A percentile compares a stretch with the other conserved stretches of the same genome.
Conservation (phyloP, 92 coral and sea anemone species). For the Actinernus sp. region DNA sequence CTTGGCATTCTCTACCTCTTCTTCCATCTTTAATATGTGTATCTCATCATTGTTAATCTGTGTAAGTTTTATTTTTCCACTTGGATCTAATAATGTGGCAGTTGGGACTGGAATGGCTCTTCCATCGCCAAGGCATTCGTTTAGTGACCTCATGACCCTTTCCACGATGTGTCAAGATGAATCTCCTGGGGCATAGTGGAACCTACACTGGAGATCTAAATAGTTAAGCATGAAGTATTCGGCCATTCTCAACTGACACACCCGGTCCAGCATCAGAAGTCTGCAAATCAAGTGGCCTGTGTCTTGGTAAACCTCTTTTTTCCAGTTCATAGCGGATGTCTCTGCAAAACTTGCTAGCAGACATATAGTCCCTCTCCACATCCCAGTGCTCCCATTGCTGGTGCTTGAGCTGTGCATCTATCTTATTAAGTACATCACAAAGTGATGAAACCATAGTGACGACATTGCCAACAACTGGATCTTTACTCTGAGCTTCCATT, state of each 20-base stretch:
- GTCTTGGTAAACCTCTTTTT: no score
- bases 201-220: conserved; percentile 63
- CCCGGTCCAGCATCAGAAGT: conserved; percentile 69
- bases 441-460: no score
- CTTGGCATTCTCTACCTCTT: conserved; percentile 12
- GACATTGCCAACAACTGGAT: no score
- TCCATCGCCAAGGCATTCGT: conserved; percentile 72
- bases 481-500: no score
- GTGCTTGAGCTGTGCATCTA: no score
- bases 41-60: conserved; percentile 33
- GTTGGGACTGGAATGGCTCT: conserved; percentile 46
- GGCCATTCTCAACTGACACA: conserved; percentile 42
- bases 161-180: conserved; percentile 54
- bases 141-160: conserved; percentile 69
- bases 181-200: conserved; percentile 68
- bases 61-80: conserved; percentile 8
- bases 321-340: no score
- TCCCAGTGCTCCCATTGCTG: no score
- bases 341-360: no score
- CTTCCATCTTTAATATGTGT: conserved; percentile 17
- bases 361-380: no score
- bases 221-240: conserved; percentile 65
- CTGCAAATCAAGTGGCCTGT: conserved; percentile 50
- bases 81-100: conserved; percentile 11
- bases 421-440: no score